Base-by-base conservation (phyloP, 2,113 vertebrate species). In the Centropus bengalensis region DNA sequence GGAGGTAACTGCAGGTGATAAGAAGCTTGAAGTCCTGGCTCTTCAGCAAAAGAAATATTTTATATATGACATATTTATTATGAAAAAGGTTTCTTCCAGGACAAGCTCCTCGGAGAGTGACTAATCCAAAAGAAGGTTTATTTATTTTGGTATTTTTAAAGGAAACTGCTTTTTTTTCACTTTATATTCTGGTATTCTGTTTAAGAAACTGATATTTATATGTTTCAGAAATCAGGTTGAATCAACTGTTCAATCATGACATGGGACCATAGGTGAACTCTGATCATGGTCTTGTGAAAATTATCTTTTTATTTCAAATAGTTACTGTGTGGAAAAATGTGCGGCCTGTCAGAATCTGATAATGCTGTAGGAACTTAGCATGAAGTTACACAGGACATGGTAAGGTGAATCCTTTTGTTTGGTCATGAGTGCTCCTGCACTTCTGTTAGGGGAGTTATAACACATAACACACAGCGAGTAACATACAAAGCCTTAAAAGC, bases 381-480 rank as follows among this genome's bases (percentile, higher is more conserved):
- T 27, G 32, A 49, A 58, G 24, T 9, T 0, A 0, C 2, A 10
- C 16, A 36, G 49, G 24, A 9, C 19, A 28, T 11, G 22, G 7
- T 15, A 49, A 44, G 45, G 26, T 18, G 36, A 59, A 45, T 27
- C 7, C 45, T 58, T 70, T 14, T 33, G 23, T 54, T 51, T 16
- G 24, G 6, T 33, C 64, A 19, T 7, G 44, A 30, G 19, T 2
- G 4, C 38, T 73, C 15, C 38, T 47, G 40, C 68, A 40, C 14
- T 14, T n/a, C 21, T 17, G 33, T 24, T 6, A 9, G 32, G 32
- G 20, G 71, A 28, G 14, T 79, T 36, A 9, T n/a, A 20, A 22
- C 9, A 14, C 27, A 28, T 0, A 0, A 7, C 1, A 3, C 6
- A 1, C 20, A 16, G 38, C 1, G 3, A 6, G 1, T 22, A 16